Evolutionary conservation across 1,140 invertebrate species (phyloP), one percentile per base, ranked within the genome.

Genomic region (Anthonomus grandis): DNA sequence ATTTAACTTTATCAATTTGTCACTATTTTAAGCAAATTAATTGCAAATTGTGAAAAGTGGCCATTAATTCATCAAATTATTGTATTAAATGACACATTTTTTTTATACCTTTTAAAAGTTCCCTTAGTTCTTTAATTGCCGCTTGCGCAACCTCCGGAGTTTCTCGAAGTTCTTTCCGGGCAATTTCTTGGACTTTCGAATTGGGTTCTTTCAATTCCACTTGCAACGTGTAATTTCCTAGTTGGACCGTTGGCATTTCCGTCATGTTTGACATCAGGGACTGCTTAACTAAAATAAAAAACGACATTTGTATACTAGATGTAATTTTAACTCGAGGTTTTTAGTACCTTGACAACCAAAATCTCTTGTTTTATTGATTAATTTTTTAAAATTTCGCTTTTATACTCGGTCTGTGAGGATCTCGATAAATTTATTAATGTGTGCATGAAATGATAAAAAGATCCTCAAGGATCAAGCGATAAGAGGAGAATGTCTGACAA

Each of bases 71-170:
- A n/a, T n/a, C n/a, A n/a, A n/a, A n/a, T n/a, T n/a, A n/a, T n/a
- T n/a, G n/a, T n/a, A n/a, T n/a, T n/a, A n/a, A n/a, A n/a, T n/a
- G n/a, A n/a, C n/a, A n/a, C n/a, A n/a, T n/a, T n/a, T n/a, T n/a
- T n/a, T n/a, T n/a, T n/a, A n/a, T 77, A 91, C 88, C 83, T 82
- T 82, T 77, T 4, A 90, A 71, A 21, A 90, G 71, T 60, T 81
- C 80, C 55, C 75, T 81, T 0, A 91, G 72, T 62, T 83, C 79
- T 23, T 75, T 74, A 0, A 84, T 66, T n/a, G 83, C 81, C 44
- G 85, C 76, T 60, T 80, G 78, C 13, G 80, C 75, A 1, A 83
- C 59, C 34, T 90, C 87, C 0, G 86, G 81, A 0, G 80, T 79
- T 69, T 91, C 89, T 1, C 88, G 73, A 0, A 91, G 76, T 65